phyloP scores from a whole-genome alignment of 2,888 invertebrate genomes.

The Aethes cnicana region DNA sequence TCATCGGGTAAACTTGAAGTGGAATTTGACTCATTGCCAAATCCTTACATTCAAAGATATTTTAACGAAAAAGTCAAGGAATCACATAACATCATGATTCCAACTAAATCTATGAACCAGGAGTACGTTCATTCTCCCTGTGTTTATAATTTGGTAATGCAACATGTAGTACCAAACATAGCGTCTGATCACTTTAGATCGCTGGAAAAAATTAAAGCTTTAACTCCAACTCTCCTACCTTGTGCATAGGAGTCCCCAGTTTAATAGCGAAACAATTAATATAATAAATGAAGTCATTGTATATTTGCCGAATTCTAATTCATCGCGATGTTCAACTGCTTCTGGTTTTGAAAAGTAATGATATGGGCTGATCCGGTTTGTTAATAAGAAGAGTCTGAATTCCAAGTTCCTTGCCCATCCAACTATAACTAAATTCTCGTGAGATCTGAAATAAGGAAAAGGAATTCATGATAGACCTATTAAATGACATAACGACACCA shows the following conservation, averaged over 20 bases:
- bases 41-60: slow-evolving; percentile 6
- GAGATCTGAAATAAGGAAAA: slow-evolving; percentile 78
- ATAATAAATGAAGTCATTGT: no score
- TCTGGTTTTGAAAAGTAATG: slow-evolving; percentile 50
- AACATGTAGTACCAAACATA: slow-evolving; percentile 21
- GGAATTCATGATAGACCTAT: not conserved
- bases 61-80: slow-evolving; percentile 6
- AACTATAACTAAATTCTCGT: slow-evolving; percentile 83
- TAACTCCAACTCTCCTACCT: slow-evolving; percentile 9
- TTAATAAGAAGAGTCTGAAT: slow-evolving; percentile 89
- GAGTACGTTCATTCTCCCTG: slow-evolving; percentile 1
- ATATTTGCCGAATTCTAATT: no score
- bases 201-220: slow-evolving; percentile 7
- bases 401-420: slow-evolving; percentile 85
- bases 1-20: not conserved
- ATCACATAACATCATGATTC: slow-evolving; percentile 14
- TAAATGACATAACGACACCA: not conserved
- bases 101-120: slow-evolving; percentile 1
- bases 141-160: slow-evolving; percentile 16
- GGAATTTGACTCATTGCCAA: not conserved
- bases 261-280: not conserved
- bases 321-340: not conserved
- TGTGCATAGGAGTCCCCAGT: slow-evolving; percentile 9
- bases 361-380: slow-evolving; percentile 87
- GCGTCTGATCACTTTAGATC: slow-evolving; percentile 11